Conservation (phyloP, 2,113 vertebrate genomes). For the Malurus alboscapulatus region DNA sequence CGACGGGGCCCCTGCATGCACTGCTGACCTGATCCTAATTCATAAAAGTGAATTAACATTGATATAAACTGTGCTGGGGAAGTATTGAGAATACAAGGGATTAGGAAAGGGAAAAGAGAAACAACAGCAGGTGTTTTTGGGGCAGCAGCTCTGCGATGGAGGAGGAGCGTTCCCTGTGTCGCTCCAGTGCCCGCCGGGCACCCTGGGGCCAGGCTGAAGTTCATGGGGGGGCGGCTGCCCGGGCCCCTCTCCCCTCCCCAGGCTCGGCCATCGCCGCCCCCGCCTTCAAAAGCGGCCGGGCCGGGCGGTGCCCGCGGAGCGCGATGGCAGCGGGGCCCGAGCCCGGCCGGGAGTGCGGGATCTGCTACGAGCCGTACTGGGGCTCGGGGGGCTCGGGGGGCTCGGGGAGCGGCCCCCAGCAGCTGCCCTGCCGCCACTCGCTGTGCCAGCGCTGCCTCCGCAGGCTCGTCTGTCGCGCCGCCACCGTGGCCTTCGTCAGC, state of each 20-base stretch:
- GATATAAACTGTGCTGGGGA: accelerated
- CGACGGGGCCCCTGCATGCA: accelerated
- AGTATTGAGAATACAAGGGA: accelerated
- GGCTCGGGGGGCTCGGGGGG: background rate
- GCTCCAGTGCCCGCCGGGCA: background rate
- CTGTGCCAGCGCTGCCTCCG: constrained; percentile 59
- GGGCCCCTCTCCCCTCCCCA: background rate
- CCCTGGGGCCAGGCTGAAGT: constrained; percentile 1
- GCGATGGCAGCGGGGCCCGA: background rate
- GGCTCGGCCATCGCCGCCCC: background rate
- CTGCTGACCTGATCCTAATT: accelerated
- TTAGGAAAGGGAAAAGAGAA: too few relatives aligned
- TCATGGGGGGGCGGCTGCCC: background rate
- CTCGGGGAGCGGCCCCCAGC: background rate
- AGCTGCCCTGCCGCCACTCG: constrained; percentile 51
- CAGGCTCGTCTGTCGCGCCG: background rate
- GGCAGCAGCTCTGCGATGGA: background rate
- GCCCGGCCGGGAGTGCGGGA: constrained; percentile 27
- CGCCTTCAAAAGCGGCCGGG: background rate
- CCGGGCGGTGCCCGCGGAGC: background rate
- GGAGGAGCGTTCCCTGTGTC: background rate
- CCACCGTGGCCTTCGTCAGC: constrained; percentile 10
- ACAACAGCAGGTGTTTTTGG: too few relatives aligned
- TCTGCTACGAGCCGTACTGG: constrained; percentile 58
- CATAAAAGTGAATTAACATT: accelerated